phyloP scores from a whole-genome alignment of 2,888 invertebrate genomes.

The Siphlonurus alternatus region DNA sequence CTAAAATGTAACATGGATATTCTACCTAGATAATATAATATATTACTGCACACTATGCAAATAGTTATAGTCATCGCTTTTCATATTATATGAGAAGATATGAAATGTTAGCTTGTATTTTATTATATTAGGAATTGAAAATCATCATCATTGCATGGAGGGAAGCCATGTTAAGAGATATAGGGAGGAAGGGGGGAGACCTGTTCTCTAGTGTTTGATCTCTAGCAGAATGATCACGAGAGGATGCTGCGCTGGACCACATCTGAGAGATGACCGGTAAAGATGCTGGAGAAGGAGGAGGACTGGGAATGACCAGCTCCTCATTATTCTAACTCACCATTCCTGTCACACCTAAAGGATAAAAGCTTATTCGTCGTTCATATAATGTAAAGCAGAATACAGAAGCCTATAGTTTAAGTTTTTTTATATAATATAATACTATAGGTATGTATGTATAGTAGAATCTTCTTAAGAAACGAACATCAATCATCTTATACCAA shows the following conservation, averaged over 20 bases:
- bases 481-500: constrained; percentile 2
- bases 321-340: background rate
- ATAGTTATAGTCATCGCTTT: no score
- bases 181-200: background rate
- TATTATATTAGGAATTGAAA: no score
- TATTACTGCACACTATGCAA: no score
- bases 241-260: background rate
- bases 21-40: no score
- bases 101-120: no score
- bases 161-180: background rate
- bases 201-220: background rate
- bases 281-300: no score
- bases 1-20: no score
- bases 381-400: no score
- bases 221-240: background rate
- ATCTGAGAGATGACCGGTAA: background rate
- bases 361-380: background rate
- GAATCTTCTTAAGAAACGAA: background rate
- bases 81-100: no score
- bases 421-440: no score
- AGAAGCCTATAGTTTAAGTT: no score
- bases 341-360: background rate
- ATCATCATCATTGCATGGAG: background rate
- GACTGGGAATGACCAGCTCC: background rate
- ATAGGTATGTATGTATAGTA: no score